Evolutionary conservation across 2,113 vertebrate genomes (phyloP), one percentile per base, ranked within the genome.

Genomic region (Ophiodon elongatus): DNA sequence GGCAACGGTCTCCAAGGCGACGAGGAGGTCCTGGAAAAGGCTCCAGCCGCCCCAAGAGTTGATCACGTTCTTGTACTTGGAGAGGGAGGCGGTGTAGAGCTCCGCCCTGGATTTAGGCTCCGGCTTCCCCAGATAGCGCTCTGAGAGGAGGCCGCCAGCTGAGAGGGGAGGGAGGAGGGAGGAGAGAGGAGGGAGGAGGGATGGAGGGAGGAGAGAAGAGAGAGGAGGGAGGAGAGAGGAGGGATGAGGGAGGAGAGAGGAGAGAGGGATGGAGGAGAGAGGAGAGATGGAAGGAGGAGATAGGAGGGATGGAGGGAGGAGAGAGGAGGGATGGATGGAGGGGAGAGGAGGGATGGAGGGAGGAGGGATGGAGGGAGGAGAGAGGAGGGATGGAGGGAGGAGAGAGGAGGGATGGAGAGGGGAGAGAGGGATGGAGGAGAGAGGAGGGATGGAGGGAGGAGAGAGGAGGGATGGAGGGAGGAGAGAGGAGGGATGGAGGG

Each of bases 21-120:
- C 78, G 8, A 93, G 82, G 68, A 93, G 85, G 60, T 93, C 89
- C 86, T 93, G 87, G 73, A 94, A 94, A 19, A 93, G 80, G 39
- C 64, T 71, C 85, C 92, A 92, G 1, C 88, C 85, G 0, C 89
- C 86, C 90, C 85, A 94, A 15, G 79, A 29, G 69, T 91, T 59
- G 8, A 93, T 82, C 85, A 92, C 72, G 33, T 89, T 91, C 82
- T 92, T 89, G 85, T 92, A 92, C 84, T 92, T 94, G 3, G 85
- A 90, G 50, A 93, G 87, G 27, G 88, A 92, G 29, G 88, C 86
- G 1, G 89, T 93, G 88, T 80, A 33, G 63, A 93, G 83, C 60
- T 91, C 88, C 21, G 43, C 73, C 79, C 50, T 60, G 29, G 76
- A 77, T 13, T 35, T 76, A 2, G 87, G 90, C 73, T 90, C 93